These are phyloP conservation scores for Propithecus perrieri DNA, from an alignment of 2,797 vertebrate species.

Conservation along the genomic window DNA sequence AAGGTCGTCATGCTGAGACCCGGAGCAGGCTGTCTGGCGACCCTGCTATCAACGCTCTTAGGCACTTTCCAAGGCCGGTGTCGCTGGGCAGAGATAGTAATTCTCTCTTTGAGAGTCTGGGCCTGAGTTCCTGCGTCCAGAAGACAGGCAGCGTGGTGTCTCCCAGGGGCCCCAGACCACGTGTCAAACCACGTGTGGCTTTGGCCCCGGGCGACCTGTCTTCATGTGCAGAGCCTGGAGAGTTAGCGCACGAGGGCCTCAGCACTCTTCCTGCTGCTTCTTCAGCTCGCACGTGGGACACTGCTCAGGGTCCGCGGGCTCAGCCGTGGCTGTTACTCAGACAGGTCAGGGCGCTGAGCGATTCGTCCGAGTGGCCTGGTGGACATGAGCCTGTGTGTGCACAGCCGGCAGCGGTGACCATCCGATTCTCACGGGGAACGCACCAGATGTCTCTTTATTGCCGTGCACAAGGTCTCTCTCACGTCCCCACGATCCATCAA, in stretches of 20 bases:
- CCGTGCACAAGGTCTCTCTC: fast-evolving
- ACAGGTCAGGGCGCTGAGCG: fast-evolving
- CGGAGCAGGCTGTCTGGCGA: background rate
- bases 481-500: fast-evolving
- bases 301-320: background rate
- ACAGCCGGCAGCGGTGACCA: fast-evolving
- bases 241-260: background rate
- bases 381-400: background rate
- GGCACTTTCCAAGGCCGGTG: background rate
- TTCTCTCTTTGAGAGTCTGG: too few species aligned
- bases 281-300: fast-evolving
- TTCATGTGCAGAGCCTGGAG: background rate
- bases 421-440: fast-evolving
- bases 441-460: background rate
- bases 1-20: background rate
- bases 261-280: fast-evolving
- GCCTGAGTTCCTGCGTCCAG: background rate
- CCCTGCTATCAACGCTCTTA: background rate
- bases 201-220: fast-evolving
- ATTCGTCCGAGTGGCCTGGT: fast-evolving
- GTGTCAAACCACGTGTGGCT: fast-evolving
- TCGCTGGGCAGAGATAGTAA: fast-evolving
- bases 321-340: background rate
- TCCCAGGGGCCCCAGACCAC: fast-evolving
- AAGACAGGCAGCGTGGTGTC: fast-evolving